Base-by-base conservation (phyloP, 2,113 vertebrate species). In the Galbula dea region DNA sequence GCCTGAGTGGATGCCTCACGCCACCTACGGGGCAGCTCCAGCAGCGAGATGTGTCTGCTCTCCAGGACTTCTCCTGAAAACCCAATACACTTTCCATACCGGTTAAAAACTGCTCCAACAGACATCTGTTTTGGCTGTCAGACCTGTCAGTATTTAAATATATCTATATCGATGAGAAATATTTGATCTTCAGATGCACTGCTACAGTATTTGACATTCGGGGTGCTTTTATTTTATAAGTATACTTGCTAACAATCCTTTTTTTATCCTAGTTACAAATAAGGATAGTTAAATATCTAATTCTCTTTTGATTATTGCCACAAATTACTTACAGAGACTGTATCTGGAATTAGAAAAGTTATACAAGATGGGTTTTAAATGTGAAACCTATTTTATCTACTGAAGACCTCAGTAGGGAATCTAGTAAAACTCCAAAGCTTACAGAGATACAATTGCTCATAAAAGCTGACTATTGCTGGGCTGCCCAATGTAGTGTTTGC, bases 11-110 rank as follows among this genome's bases (percentile, higher is more conserved):
- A 43, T 29, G 83, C n/a, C 63, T 90, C 90, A 37, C 86, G 87
- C 93, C 97, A 97, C 88, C 97, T 97, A 78, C 6, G 39, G 96
- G 93, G 45, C 90, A 79, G 68, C 49, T 45, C 30, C 67, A 21
- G n/a, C 2, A 82, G 30, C 1, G 3, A 71, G 76, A 59, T 1
- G 0, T 32, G 22, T 24, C 71, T 0, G 3, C 59, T 79, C 22
- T 12, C 16, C 3, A 34, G 29, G 34, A 6, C 9, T 2, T 15
- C 61, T 59, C 6, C 0, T 8, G 36, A 51, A 78, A 90, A 61
- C 8, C 10, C 57, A 18, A 0, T 1, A 14, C 22, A 6, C 13
- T 24, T 37, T 30, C 45, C 24, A 58, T 19, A 15, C 57, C 7
- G 17, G 77, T 8, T 41, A 43, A 66, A 67, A 59, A 30, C 6